These are phyloP conservation scores for Pharmacophagus antenor DNA, from an alignment of 2,888 invertebrate species.

Conservation along the genomic window DNA sequence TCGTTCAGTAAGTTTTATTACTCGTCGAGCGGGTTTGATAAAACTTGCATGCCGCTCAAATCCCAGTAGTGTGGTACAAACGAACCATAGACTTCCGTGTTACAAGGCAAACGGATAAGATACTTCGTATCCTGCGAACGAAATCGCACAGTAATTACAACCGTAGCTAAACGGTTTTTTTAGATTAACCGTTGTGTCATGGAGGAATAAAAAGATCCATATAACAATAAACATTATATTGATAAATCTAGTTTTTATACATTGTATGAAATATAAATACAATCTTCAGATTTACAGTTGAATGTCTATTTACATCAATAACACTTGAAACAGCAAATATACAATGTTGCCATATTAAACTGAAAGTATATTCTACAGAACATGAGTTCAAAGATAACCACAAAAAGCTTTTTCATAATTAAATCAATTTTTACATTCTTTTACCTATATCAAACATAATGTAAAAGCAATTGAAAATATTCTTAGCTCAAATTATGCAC, in stretches of 20 bases:
- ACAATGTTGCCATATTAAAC: slow-evolving; percentile 19
- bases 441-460: slow-evolving; percentile 5
- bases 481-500: slow-evolving; percentile 26
- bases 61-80: too few species aligned
- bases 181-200: too few species aligned
- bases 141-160: too few species aligned
- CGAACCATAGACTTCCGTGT: too few species aligned
- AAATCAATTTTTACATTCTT: slow-evolving; percentile 24
- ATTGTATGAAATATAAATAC: slow-evolving; percentile 73
- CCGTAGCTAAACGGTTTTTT: too few species aligned
- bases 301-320: slow-evolving; percentile 56
- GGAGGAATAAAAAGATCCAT: slow-evolving; percentile 40
- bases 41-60: too few species aligned
- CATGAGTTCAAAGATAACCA: slow-evolving; percentile 10
- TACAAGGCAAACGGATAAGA: too few species aligned
- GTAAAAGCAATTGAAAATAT: slow-evolving; percentile 7
- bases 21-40: too few species aligned
- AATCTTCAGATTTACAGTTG: slow-evolving; percentile 56
- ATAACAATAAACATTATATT: slow-evolving; percentile 76
- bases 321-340: slow-evolving; percentile 3
- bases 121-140: too few species aligned
- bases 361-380: slow-evolving; percentile 10
- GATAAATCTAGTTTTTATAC: slow-evolving; percentile 60
- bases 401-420: slow-evolving; percentile 4
- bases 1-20: too few species aligned